Conservation (phyloP, 2,888 invertebrate genomes). For the Synanthedon formicaeformis region DNA sequence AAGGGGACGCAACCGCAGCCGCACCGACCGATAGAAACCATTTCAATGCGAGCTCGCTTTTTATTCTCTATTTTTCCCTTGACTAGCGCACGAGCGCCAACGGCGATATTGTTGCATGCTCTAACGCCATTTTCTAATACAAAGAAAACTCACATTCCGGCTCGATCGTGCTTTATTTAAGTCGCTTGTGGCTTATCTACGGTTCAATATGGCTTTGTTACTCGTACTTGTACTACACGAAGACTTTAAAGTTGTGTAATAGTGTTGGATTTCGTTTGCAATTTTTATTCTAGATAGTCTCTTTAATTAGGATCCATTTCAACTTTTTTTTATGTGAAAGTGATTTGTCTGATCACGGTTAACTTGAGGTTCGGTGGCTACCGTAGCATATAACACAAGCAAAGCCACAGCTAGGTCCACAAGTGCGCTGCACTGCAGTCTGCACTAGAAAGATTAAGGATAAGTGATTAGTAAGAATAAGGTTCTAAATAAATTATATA, state of each 20-base stretch:
- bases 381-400: too few relatives aligned
- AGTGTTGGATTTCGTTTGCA: too few relatives aligned
- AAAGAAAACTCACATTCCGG: constrained; percentile 34
- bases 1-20: constrained; percentile 46
- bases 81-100: constrained; percentile 43
- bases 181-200: constrained; percentile 38
- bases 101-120: constrained; percentile 43
- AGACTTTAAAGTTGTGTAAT: not conserved
- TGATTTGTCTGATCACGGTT: too few relatives aligned
- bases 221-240: not conserved
- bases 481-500: too few relatives aligned
- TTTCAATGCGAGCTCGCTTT: constrained; percentile 56
- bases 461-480: too few relatives aligned
- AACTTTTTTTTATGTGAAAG: too few relatives aligned
- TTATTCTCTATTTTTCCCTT: constrained; percentile 24
- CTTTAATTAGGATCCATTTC: too few relatives aligned
- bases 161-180: constrained; percentile 45
- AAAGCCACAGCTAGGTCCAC: too few relatives aligned
- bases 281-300: too few relatives aligned
- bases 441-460: too few relatives aligned
- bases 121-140: constrained; percentile 54
- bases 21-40: constrained; percentile 52
- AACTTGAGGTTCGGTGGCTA: too few relatives aligned
- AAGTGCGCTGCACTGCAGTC: too few relatives aligned
- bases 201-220: constrained; percentile 3